Base-by-base conservation (phyloP, 2,888 invertebrate genomes). In the Chaetogeoica ovagalla region DNA sequence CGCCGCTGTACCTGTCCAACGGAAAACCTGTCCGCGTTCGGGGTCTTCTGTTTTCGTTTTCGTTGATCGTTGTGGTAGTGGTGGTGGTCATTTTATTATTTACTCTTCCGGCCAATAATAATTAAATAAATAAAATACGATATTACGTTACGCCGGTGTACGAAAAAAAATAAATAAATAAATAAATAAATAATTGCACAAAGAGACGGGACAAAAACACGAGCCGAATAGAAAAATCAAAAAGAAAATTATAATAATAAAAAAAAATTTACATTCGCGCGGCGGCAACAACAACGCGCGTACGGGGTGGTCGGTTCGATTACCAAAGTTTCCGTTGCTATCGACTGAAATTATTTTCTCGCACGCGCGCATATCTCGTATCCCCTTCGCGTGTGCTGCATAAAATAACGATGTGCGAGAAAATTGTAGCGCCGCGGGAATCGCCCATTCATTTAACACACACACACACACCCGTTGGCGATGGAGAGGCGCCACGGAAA, bases 1-100 rank as follows among this genome's bases (percentile, higher is more conserved):
- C 30, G n/a, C n/a, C n/a, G 13, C 79, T 70, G n/a, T 79, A 79
- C 43, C 79, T 79, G 11, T 79, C 70, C 55, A 79, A 43, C 9
- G 79, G 79, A 39, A 79, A 79, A 19, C 79, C 79, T 13, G 79
- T 71, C 15, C 65, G 79, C 1, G 79, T 79, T 11, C 77, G 60
- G 52, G 69, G 77, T 70, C 77, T 69, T 70, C 77, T 69, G 37
- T 70, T 52, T 4, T 39, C 39, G 21, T 59, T 70, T 23, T 70
- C 39, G 13, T 62, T 63, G 4, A 79, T 62, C 21, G 23, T 21
- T n/a, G n/a, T n/a, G n/a, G n/a, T 7, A 43, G 43, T 6, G 43
- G 43, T 21, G 15, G 79, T 62, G 52, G 63, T 57, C 70, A 79
- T 79, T 68, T 52, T 4, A 21, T 57, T 59, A 23, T 59, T 21